These are phyloP conservation scores for Papilio demoleus DNA, from an alignment of 2,888 invertebrate genomes.

Conservation along the genomic window DNA sequence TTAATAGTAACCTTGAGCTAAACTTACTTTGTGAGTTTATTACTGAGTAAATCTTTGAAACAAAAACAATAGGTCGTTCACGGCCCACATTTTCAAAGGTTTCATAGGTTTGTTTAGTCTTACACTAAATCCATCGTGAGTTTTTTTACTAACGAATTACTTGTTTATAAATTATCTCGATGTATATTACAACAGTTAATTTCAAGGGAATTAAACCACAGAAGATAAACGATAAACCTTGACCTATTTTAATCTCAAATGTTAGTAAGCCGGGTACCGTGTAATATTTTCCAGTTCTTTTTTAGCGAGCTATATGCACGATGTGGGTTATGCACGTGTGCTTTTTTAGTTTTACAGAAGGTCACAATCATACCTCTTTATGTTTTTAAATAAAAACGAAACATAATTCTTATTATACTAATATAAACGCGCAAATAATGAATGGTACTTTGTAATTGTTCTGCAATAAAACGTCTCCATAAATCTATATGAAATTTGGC, in stretches of 20 bases:
- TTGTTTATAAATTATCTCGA: constrained; percentile 11
- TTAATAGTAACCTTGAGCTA: constrained; percentile 8
- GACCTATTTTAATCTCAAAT: constrained; percentile 18
- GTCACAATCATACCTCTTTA: not conserved
- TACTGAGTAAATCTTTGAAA: not conserved
- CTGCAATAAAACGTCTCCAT: no score
- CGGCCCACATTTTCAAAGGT: constrained; percentile 15
- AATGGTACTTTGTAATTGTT: no score
- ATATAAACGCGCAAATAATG: no score
- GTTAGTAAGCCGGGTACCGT: constrained; percentile 13
- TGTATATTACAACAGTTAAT: constrained; percentile 7
- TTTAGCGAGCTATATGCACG: not conserved
- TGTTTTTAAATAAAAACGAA: not conserved
- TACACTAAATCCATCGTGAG: constrained; percentile 5
- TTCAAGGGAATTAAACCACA: constrained; percentile 14
- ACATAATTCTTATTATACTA: not conserved
- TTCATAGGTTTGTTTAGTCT: not conserved
- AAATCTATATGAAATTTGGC: no score
- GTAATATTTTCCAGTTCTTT: constrained; percentile 15
- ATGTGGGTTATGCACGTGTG: not conserved
- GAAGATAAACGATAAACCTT: constrained; percentile 9
- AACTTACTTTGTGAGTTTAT: constrained; percentile 9
- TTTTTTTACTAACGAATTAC: constrained; percentile 7
- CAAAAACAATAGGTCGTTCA: constrained; percentile 5
- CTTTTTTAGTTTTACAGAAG: not conserved